Evolutionary conservation across 2,113 vertebrate genomes (phyloP).

Genomic region (Nothoprocta perdicaria): DNA sequence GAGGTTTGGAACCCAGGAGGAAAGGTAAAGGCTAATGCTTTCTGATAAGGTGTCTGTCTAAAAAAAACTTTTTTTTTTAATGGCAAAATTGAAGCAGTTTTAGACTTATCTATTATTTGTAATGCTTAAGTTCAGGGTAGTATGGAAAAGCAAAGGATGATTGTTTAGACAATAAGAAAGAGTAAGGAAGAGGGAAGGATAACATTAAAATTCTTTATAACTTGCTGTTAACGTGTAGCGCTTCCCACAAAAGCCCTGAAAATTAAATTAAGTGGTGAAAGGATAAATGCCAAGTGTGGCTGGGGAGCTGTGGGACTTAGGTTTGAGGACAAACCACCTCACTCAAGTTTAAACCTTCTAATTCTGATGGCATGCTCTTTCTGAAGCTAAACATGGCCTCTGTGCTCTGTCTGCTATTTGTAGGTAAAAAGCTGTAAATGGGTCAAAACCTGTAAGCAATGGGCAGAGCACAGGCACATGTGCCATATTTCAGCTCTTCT

Average conservation of each 20-base stretch:
- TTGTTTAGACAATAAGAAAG: background rate
- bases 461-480: rapidly evolving
- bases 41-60: background rate
- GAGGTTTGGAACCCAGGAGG: background rate
- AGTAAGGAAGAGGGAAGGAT: background rate
- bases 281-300: background rate
- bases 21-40: background rate
- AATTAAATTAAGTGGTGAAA: rapidly evolving
- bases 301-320: rapidly evolving
- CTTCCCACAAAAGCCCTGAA: background rate
- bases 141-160: background rate
- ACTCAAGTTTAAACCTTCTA: rapidly evolving
- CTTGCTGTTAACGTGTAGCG: rapidly evolving
- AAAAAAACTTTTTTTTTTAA: background rate
- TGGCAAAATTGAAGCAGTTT: background rate
- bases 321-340: background rate
- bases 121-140: background rate
- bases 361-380: background rate
- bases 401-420: background rate
- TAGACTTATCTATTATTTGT: background rate
- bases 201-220: rapidly evolving
- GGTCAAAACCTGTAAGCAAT: background rate
- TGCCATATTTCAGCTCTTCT: rapidly evolving
- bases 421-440: too few species aligned
- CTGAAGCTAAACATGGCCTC: background rate